Percentiles rank a stretch among this genome's conserved stretches.
Evolutionary conservation across 2,797 vertebrate species (phyloP).

Genomic region (Falco novaeseelandiae): DNA sequence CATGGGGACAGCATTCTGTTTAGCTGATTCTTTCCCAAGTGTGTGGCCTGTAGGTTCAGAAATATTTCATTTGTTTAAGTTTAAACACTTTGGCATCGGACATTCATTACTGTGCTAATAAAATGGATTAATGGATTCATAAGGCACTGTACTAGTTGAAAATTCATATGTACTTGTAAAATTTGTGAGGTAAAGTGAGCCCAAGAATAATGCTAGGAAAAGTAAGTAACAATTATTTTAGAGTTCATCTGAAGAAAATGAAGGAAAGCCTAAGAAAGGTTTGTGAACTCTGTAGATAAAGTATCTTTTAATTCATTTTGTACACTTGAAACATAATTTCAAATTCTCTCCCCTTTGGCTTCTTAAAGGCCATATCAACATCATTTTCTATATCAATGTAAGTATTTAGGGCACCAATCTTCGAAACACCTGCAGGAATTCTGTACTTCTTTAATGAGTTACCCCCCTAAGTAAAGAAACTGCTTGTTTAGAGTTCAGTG

Average conservation of each 20-base stretch:
- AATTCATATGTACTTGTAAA: neutral
- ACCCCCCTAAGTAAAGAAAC: neutral
- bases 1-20: neutral
- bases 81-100: neutral
- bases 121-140: neutral
- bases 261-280: neutral
- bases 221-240: neutral
- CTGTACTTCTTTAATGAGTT: neutral
- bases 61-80: neutral
- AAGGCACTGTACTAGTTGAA: neutral
- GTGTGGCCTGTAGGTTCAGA: neutral
- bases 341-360: neutral
- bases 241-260: neutral
- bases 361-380: neutral
- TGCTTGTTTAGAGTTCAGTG: neutral
- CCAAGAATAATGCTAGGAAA: neutral
- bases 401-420: neutral
- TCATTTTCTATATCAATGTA: neutral
- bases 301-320: neutral
- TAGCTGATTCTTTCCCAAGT: neutral
- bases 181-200: neutral
- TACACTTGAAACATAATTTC: neutral
- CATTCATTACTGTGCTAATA: neutral
- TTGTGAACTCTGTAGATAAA: neutral
- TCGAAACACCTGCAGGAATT: constrained; percentile 2